Evolutionary conservation across 2,888 invertebrate species (phyloP).

Genomic region (Drosophila nr. perissopoda): DNA sequence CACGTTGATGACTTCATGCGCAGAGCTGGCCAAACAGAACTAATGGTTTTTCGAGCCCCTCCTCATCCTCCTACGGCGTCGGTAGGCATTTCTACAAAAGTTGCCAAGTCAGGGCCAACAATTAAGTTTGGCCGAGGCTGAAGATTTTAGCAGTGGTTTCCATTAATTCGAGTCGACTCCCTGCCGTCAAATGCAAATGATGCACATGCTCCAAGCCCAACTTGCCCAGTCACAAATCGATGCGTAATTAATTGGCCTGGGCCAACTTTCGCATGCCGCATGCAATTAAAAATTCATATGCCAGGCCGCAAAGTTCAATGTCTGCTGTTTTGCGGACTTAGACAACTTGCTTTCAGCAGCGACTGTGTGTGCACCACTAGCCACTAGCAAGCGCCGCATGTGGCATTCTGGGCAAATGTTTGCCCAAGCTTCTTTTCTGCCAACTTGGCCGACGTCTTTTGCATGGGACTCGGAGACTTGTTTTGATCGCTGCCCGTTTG

Average conservation of each 20-base stretch:
- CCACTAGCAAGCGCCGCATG: constrained; percentile 47
- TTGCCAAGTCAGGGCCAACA: constrained; percentile 72
- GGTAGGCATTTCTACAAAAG: constrained; percentile 62
- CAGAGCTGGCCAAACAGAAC: constrained; percentile 48
- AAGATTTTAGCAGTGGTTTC: constrained; percentile 21
- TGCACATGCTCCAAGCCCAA: constrained; percentile 40
- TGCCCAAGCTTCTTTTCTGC: constrained; percentile 35
- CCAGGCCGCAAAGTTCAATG: constrained; percentile 72
- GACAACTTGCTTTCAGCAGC: constrained; percentile 65
- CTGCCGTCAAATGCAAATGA: constrained; percentile 75
- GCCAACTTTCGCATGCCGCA: constrained; percentile 72
- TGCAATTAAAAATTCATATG: constrained; percentile 80
- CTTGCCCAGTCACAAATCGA: constrained; percentile 73
- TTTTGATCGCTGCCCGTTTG: constrained; percentile 69
- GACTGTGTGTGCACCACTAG: constrained; percentile 4
- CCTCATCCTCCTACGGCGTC: not conserved
- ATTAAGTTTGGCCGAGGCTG: constrained; percentile 35
- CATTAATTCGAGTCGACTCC: constrained; percentile 46
- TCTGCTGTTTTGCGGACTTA: constrained; percentile 47
- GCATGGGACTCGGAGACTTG: constrained; percentile 53
- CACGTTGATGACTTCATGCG: constrained; percentile 58
- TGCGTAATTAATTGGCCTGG: constrained; percentile 74
- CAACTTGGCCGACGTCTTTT: constrained; percentile 39
- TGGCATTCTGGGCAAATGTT: constrained; percentile 56
- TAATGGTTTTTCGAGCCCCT: constrained; percentile 44